These are phyloP conservation scores for Agrilus planipennis DNA, from an alignment of 1,140 invertebrate genomes.

Conservation along the genomic window DNA sequence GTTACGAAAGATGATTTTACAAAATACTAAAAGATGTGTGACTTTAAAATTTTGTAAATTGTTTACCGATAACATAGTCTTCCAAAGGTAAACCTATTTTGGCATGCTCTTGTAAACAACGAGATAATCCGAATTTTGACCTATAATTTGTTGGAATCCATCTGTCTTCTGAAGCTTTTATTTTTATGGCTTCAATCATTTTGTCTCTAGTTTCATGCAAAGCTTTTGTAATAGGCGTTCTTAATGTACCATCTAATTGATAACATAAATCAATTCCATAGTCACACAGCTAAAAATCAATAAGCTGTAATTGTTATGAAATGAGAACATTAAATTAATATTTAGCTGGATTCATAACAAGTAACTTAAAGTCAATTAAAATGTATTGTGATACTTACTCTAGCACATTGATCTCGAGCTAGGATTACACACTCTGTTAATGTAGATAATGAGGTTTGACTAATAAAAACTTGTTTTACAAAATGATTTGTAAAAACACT, in stretches of 20 bases:
- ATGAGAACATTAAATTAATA: no score
- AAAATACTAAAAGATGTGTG: no score
- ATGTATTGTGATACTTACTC: no score
- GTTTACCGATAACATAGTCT: slow-evolving; percentile 41
- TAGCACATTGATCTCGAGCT: slow-evolving; percentile 27
- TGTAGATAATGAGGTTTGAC: slow-evolving; percentile 70
- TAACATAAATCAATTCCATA: slow-evolving; percentile 70
- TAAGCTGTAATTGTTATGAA: background rate
- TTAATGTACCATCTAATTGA: slow-evolving; percentile 57
- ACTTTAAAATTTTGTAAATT: no score
- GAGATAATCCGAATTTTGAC: slow-evolving; percentile 39
- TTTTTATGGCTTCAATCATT: slow-evolving; percentile 58
- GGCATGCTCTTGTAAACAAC: slow-evolving; percentile 45
- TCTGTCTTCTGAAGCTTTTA: slow-evolving; percentile 55
- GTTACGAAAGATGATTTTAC: no score
- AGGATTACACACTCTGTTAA: slow-evolving; percentile 73
- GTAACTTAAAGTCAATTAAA: background rate
- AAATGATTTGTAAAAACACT: slow-evolving; percentile 69
- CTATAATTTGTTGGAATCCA: slow-evolving; percentile 60
- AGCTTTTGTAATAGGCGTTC: slow-evolving; percentile 44
- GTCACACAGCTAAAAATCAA: slow-evolving; percentile 43
- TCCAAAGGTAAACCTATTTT: slow-evolving; percentile 42
- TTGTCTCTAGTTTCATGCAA: slow-evolving; percentile 61
- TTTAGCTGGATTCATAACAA: no score
- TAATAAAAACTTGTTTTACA: slow-evolving; percentile 83